Conservation (phyloP, 2,797 vertebrate genomes). For the Sebastes ruberrimus region DNA sequence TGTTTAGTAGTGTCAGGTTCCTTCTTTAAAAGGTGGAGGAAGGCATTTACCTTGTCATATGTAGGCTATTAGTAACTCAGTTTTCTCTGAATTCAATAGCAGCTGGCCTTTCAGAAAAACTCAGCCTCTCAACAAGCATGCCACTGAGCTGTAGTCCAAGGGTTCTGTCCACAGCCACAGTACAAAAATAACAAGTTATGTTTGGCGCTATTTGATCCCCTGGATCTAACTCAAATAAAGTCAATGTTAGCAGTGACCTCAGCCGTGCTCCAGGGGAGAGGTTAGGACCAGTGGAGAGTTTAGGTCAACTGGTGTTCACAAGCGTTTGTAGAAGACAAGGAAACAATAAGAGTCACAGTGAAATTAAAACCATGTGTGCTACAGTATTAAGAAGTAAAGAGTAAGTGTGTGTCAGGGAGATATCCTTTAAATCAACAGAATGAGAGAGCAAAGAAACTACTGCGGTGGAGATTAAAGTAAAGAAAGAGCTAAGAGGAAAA, state of each 20-base stretch:
- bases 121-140: conserved; percentile 31
- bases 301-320: conserved; percentile 51
- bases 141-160: conserved; percentile 41
- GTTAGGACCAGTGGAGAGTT: conserved; percentile 39
- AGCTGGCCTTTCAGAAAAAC: conserved; percentile 42
- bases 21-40: not conserved
- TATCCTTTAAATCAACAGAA: not conserved
- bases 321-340: not conserved
- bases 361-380: not conserved
- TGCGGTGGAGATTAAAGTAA: not conserved
- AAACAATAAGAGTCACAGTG: not conserved
- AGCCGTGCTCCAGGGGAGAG: conserved; percentile 43
- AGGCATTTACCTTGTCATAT: not conserved
- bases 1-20: not conserved
- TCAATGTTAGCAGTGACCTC: conserved; percentile 69
- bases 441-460: not conserved
- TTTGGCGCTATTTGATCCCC: conserved; percentile 72
- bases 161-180: conserved; percentile 58
- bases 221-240: conserved; percentile 69
- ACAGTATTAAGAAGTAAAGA: not conserved
- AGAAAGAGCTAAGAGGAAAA: not conserved
- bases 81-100: conserved; percentile 41
- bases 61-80: not conserved
- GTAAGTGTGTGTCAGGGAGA: not conserved
- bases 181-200: conserved; percentile 77